Evolutionary conservation across 2,113 vertebrate genomes (phyloP), one percentile per base, ranked within the genome.

Genomic region (Sclerurus mexicanus): DNA sequence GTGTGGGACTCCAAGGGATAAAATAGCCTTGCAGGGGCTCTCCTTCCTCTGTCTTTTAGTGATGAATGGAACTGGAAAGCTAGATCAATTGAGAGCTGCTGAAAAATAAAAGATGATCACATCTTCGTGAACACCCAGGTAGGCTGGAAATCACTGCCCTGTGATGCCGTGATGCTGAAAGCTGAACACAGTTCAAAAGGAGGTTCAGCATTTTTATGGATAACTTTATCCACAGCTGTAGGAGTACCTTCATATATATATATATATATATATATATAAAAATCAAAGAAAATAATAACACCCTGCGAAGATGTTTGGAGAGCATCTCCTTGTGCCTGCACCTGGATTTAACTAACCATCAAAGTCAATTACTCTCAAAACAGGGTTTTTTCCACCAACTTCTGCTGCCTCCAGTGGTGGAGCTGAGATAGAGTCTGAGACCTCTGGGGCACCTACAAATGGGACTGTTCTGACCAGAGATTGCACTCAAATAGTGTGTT

Each of bases 1-100:
- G 69, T 69, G 74, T 46, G 46, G 85, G 53, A 79, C 77, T 95
- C 53, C 49, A 56, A 91, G 25, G 69, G 59, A 94, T 91, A 56
- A 96, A 92, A 64, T 18, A 69, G 55, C 87, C 46, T 96, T 87
- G 74, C 74, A 87, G 81, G 56, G 50, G 28, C 49, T 91, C 63
- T 86, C 30, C 50, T 31, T 68, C 58, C 44, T 83, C 78, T 28
- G 2, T 67, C 49, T 92, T n/a, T 67, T 20, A 17, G 37, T 40
- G 87, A 69, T 60, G 89, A 95, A 60, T 24, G 77, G 46, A 94
- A 44, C 81, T 49, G 77, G 63, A 76, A 87, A 85, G 73, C 30
- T 44, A 89, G 31, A 66, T 87, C 91, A 35, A 1, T 62, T 94
- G 73, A 58, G 81, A 89, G 62, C 49, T 82, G 62, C 58, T 85